A percentile compares a stretch with the other conserved stretches of the same genome.
phyloP scores from a whole-genome alignment of 2,888 invertebrate genomes.

The Oscheius onirici region DNA sequence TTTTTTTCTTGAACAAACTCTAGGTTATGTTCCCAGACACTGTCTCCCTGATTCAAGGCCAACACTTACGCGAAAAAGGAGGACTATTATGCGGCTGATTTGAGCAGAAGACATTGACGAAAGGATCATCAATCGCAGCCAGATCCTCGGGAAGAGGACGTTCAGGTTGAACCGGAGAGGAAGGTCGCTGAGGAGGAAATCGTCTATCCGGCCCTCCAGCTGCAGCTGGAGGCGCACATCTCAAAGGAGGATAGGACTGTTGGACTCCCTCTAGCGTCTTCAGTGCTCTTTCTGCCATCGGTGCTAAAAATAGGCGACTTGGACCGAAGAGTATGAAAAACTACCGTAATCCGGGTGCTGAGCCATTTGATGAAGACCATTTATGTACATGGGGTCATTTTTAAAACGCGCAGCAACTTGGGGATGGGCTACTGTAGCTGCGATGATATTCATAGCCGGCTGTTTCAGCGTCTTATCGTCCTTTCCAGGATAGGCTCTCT shows the following conservation, averaged over 20 bases:
- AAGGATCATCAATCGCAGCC: conserved; percentile 1
- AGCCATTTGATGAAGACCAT: neutral
- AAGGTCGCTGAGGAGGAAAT: conserved; percentile 22
- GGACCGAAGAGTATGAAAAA: neutral
- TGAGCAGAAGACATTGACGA: conserved; percentile 30
- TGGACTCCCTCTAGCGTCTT: neutral
- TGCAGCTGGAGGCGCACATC: conserved; percentile 13
- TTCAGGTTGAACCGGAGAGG: neutral
- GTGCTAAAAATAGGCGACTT: conserved; percentile 2
- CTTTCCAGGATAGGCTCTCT: conserved; percentile 32
- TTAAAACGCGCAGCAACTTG: conserved; percentile 10
- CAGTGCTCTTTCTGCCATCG: conserved; percentile 7
- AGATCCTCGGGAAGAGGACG: conserved; percentile 8
- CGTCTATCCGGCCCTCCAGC: conserved; percentile 8
- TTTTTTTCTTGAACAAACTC: no score
- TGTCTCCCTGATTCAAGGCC: neutral
- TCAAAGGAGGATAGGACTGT: conserved; percentile 13
- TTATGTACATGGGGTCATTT: neutral
- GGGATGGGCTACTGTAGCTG: conserved; percentile 1
- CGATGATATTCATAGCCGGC: conserved; percentile 6
- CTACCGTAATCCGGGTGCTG: conserved; percentile 3
- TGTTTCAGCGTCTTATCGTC: conserved; percentile 31
- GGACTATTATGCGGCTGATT: conserved; percentile 7
- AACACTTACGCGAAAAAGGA: conserved; percentile 16
- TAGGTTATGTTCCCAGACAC: no score